These are phyloP conservation scores for Loriculus beryllinus DNA, from an alignment of 2,797 vertebrate species.

Conservation along the genomic window DNA sequence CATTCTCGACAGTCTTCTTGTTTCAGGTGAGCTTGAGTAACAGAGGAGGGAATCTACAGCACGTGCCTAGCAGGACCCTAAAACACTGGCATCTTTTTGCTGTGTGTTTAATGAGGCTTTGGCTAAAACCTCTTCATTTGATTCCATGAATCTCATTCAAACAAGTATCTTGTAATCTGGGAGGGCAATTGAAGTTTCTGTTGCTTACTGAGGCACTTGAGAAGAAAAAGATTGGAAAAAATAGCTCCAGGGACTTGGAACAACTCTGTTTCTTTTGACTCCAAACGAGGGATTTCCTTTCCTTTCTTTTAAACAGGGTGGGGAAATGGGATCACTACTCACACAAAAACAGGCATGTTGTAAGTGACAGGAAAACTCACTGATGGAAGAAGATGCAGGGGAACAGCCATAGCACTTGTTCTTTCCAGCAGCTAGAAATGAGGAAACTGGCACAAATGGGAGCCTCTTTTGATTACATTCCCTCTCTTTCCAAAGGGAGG, in stretches of 20 bases:
- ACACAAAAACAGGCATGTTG: not conserved
- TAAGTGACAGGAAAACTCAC: not conserved
- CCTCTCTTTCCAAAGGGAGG: not conserved
- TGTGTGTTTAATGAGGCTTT: not conserved
- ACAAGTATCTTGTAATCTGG: not conserved
- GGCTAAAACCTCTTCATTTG: not conserved
- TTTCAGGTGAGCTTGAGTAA: not conserved
- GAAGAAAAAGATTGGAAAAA: not conserved
- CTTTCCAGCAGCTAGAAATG: not conserved
- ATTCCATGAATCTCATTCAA: not conserved
- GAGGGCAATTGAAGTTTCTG: not conserved
- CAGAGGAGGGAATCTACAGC: not conserved
- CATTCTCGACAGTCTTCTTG: too few species aligned
- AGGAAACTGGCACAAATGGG: not conserved
- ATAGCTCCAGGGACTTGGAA: fast-evolving
- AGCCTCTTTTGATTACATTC: not conserved
- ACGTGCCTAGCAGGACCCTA: not conserved
- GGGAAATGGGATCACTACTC: not conserved
- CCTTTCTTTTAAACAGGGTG: not conserved
- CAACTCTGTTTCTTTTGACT: not conserved
- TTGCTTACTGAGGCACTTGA: not conserved
- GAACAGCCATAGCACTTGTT: not conserved
- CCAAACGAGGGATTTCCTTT: not conserved
- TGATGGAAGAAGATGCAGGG: not conserved
- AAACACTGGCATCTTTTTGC: not conserved